These are phyloP conservation scores for Rhagonycha lutea DNA, from an alignment of 2,888 invertebrate genomes.

Conservation along the genomic window DNA sequence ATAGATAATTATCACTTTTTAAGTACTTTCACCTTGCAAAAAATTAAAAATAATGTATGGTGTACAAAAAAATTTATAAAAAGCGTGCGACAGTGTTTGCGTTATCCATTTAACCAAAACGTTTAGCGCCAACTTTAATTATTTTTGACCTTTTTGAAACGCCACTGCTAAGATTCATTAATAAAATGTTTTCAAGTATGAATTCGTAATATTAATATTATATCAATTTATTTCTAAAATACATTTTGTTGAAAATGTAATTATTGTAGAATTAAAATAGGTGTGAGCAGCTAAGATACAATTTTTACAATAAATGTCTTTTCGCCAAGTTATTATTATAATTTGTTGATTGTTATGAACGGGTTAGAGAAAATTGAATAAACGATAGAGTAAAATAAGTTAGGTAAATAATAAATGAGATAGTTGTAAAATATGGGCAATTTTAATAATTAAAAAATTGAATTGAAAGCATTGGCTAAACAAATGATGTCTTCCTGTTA, in stretches of 20 bases:
- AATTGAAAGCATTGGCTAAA: slow-evolving; percentile 32
- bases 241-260: not conserved
- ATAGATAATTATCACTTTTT: not conserved
- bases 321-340: not conserved
- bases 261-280: not conserved
- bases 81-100: not conserved
- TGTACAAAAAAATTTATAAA: not conserved
- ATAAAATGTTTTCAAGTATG: not conserved
- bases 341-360: not conserved
- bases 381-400: not conserved
- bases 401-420: not conserved
- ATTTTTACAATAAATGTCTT: not conserved
- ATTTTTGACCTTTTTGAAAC: not conserved
- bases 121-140: no score
- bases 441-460: slow-evolving; percentile 4
- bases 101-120: no score
- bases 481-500: slow-evolving; percentile 44
- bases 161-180: not conserved
- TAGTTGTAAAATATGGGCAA: not conserved
- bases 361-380: not conserved
- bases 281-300: not conserved
- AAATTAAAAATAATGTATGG: not conserved
- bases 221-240: not conserved
- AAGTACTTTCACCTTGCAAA: not conserved
- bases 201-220: not conserved